Evolutionary conservation across 2,888 invertebrate species (phyloP), one percentile per base, ranked within the genome.

Genomic region (Ethmia dodecea): DNA sequence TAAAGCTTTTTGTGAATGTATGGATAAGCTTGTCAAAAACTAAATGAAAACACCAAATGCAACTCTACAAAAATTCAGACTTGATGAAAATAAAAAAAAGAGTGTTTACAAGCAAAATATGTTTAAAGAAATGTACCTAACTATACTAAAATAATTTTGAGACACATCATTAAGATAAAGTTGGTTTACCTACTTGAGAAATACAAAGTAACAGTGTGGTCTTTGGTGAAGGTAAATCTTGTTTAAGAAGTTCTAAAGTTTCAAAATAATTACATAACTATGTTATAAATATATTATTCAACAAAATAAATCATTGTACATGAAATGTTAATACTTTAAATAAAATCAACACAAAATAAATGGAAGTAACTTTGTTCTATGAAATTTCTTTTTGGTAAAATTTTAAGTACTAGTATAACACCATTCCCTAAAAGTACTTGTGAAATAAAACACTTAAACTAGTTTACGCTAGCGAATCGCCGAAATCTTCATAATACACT

Each of bases 331-430:
- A 56, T 56, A 50, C 53, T 42, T 51, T 54, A 41, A 66, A 68
- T 57, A 68, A 66, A 66, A 64, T 56, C 52, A 63, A 69, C 60
- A 66, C 55, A 69, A 58, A 48, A 59, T 57, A 64, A 67, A 68
- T 55, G 65, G 66, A 68, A 71, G 60, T 65, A 73, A 74, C 67
- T 73, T 78, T 75, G 75, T 77, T 71, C 73, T 73, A 71, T 61
- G 60, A 55, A 49, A 60, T 64, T 64, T 60, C 58, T 61, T 77
- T 83, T 84, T 81, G 78, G 80, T 78, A 77, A 70, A 66, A 61
- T 61, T 56, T 79, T 81, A 83, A 81, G 81, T 84, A 84, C 83
- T 81, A 81, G 71, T 62, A 60, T 67, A 78, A 61, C 61, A 63
- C 57, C 66, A 55, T 66, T 48, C 43, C 58, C 60, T 67, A 75